A percentile compares a stretch with the other conserved stretches of the same genome.
Conservation (phyloP, 2,113 vertebrate species). For the Columba janthina region DNA sequence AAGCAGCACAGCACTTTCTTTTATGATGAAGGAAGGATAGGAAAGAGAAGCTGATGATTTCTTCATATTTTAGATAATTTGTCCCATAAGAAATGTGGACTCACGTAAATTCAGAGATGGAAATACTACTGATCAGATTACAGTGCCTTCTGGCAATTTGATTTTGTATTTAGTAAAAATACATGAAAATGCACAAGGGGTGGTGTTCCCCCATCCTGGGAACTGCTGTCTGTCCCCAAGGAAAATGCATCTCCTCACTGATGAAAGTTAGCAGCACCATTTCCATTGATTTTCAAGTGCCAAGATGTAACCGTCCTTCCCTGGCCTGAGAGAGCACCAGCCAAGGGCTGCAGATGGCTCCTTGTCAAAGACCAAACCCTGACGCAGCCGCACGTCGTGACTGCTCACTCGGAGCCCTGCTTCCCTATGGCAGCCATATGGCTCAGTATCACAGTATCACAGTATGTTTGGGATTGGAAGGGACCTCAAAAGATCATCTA, state of each 20-base stretch:
- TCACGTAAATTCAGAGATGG: neutral
- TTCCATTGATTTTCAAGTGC: neutral
- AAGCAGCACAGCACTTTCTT: neutral
- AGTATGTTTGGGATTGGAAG: too few relatives aligned
- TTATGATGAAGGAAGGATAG: neutral
- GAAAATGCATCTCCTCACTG: neutral
- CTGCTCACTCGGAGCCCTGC: neutral
- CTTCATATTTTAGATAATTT: neutral
- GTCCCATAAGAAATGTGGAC: neutral
- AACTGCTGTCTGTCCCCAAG: neutral
- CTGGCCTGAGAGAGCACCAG: neutral
- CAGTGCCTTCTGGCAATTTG: neutral
- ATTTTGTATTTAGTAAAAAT: neutral
- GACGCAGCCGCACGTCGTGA: rapidly evolving
- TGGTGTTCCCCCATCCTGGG: neutral
- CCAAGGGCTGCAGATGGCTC: neutral
- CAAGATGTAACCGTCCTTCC: neutral
- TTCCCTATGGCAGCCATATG: neutral
- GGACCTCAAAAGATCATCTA: too few relatives aligned
- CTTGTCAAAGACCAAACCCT: neutral
- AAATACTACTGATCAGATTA: neutral
- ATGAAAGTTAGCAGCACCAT: neutral
- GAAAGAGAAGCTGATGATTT: neutral
- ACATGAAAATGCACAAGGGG: neutral
- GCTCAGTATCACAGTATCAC: neutral